These are phyloP conservation scores for Trachymyrmex cornetzi DNA, from an alignment of 1,140 invertebrate genomes.

Conservation along the genomic window DNA sequence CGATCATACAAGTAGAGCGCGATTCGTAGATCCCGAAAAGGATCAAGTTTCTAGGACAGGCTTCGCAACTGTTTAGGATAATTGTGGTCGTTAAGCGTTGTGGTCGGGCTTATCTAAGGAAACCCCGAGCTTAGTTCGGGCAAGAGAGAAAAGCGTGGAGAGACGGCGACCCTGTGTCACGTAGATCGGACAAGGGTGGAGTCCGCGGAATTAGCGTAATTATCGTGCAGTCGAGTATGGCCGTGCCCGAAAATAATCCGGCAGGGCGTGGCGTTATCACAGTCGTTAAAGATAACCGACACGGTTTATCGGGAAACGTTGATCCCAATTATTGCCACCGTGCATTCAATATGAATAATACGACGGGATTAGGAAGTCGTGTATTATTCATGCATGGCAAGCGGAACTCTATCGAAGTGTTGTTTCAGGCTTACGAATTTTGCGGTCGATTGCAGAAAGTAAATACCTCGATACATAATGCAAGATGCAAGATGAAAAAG, in stretches of 20 bases:
- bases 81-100: conserved; percentile 71
- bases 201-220: conserved; percentile 75
- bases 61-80: conserved; percentile 74
- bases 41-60: conserved; percentile 38
- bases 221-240: conserved; percentile 58
- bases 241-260: conserved; percentile 41
- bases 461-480: background rate
- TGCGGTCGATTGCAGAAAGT: background rate
- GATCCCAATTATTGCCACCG: conserved; percentile 58
- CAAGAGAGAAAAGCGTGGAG: conserved; percentile 13
- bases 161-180: conserved; percentile 44
- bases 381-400: conserved; percentile 28
- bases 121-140: conserved; percentile 55
- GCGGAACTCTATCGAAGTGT: background rate
- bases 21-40: conserved; percentile 57
- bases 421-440: conserved; percentile 2
- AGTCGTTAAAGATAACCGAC: conserved; percentile 68
- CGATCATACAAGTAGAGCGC: background rate
- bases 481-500: conserved; percentile 1
- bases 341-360: conserved; percentile 64
- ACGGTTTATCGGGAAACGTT: conserved; percentile 69
- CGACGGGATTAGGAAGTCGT: conserved; percentile 56
- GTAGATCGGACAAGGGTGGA: conserved; percentile 51
- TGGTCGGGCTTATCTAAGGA: conserved; percentile 72
- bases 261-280: conserved; percentile 7